Evolutionary conservation across 2,888 invertebrate genomes (phyloP).

Genomic region (Drosophila hamatofila): DNA sequence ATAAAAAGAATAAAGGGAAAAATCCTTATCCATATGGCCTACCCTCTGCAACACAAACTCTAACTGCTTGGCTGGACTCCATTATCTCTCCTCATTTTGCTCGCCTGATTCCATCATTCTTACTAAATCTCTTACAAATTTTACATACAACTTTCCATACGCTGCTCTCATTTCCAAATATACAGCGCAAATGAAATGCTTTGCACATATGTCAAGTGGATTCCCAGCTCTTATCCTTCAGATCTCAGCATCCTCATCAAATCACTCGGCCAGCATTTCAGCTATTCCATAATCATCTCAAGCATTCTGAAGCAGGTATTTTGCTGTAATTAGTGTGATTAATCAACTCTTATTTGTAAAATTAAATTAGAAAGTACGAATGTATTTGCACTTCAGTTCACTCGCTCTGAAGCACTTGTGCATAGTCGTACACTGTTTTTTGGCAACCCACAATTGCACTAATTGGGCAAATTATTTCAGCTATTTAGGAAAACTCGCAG

Average conservation of each 20-base stretch:
- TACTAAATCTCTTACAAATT: too few species aligned
- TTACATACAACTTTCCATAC: not conserved
- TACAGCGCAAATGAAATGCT: too few species aligned
- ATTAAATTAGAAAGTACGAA: not conserved
- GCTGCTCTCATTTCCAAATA: not conserved
- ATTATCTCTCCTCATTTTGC: not conserved
- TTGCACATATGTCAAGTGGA: not conserved
- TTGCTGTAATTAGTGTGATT: not conserved
- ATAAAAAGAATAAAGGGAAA: not conserved
- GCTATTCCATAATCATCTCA: not conserved
- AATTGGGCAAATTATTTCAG: slow-evolving; percentile 76
- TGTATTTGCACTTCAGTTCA: not conserved
- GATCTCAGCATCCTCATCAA: not conserved
- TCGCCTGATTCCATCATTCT: too few species aligned
- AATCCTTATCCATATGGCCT: not conserved
- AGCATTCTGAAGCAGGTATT: not conserved
- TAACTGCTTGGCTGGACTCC: too few species aligned
- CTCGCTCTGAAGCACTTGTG: not conserved
- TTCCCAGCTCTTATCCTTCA: rapidly evolving
- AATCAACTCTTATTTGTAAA: not conserved
- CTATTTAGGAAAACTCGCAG: slow-evolving; percentile 62
- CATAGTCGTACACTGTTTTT: slow-evolving; percentile 6
- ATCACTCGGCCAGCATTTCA: not conserved
- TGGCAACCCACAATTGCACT: slow-evolving; percentile 41
- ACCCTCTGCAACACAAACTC: too few species aligned